Percentiles rank a stretch among this genome's conserved stretches.
Conservation (phyloP, 2,113 vertebrate species). For the Laticauda colubrina region DNA sequence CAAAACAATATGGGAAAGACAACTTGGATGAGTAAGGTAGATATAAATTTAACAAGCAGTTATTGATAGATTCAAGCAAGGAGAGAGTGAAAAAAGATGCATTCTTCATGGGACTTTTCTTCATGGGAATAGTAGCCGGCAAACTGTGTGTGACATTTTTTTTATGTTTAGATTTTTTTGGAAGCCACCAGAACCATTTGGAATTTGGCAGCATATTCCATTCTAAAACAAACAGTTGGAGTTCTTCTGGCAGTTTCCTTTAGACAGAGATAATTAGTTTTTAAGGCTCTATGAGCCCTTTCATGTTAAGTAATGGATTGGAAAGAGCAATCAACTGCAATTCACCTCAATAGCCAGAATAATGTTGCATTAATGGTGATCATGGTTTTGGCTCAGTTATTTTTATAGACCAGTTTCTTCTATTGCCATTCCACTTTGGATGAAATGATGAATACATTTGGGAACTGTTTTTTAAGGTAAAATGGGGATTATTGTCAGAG, state of each 20-base stretch:
- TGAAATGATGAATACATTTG: not conserved
- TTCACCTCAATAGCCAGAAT: not conserved
- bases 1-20: not conserved
- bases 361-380: not conserved
- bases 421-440: not conserved
- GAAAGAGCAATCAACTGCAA: too few species aligned
- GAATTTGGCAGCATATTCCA: not conserved
- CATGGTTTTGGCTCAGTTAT: not conserved
- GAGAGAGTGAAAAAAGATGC: not conserved
- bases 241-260: not conserved
- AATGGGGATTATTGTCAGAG: not conserved
- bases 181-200: not conserved
- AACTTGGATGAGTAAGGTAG: not conserved
- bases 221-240: not conserved
- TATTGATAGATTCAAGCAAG: not conserved
- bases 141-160: not conserved
- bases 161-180: not conserved
- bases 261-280: not conserved
- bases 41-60: not conserved
- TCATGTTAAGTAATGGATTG: not conserved
- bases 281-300: not conserved
- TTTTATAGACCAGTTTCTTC: not conserved
- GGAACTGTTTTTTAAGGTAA: not conserved
- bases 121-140: not conserved
- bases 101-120: not conserved